phyloP scores from a whole-genome alignment of 2,113 vertebrate species.

The Siniperca chuatsi region DNA sequence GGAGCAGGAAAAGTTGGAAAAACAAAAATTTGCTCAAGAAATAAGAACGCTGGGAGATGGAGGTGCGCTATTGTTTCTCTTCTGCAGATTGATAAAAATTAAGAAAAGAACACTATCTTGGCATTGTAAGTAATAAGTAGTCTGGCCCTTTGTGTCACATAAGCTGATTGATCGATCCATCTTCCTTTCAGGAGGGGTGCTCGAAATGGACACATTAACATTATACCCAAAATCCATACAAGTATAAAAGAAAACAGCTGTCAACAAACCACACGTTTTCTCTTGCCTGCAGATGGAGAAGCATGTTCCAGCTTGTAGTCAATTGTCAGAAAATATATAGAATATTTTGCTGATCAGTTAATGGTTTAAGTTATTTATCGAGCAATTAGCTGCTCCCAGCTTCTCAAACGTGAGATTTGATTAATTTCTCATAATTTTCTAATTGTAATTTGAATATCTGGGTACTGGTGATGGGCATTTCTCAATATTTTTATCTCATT shows the following conservation, averaged over 20 bases:
- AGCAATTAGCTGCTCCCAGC: too few relatives aligned
- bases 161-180: neutral
- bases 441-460: neutral
- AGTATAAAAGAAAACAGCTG: neutral
- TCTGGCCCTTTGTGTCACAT: neutral
- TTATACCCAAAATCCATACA: neutral
- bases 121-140: neutral
- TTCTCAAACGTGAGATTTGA: neutral
- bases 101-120: neutral
- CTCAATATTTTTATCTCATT: neutral
- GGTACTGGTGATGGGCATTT: neutral
- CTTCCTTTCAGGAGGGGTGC: neutral
- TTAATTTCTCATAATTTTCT: neutral
- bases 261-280: too few relatives aligned
- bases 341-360: neutral
- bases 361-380: neutral
- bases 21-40: too few relatives aligned
- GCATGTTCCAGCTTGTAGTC: neutral
- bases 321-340: neutral
- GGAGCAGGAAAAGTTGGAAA: too few relatives aligned
- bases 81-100: neutral
- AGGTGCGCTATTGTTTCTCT: neutral
- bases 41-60: constrained; percentile 32
- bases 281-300: neutral
- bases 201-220: neutral